Evolutionary conservation across 23 tunicate genomes (phyloP).

Genomic region (Aplidium turbinatum): DNA sequence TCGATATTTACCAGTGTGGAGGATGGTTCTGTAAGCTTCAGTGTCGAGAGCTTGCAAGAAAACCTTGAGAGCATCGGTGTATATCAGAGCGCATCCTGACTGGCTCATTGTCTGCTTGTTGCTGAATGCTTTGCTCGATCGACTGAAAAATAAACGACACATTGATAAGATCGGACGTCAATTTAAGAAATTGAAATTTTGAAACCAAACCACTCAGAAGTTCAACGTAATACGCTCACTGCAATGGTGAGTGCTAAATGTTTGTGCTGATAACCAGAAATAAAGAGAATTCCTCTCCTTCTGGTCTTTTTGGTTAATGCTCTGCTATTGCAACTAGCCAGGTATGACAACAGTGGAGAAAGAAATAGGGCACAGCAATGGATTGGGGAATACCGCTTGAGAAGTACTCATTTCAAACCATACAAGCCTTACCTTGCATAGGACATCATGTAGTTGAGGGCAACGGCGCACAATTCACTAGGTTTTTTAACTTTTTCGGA

Average conservation of each 20-base stretch:
- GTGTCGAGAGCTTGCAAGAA: constrained; percentile 75
- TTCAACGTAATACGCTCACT: background rate
- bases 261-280: too few species aligned
- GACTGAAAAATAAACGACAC: constrained; percentile 31
- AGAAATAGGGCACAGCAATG: too few species aligned
- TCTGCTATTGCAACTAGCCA: too few species aligned
- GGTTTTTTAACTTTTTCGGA: background rate
- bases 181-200: background rate
- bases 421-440: constrained; percentile 68
- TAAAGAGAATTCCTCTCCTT: too few species aligned
- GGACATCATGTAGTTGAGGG: constrained; percentile 87
- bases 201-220: too few species aligned
- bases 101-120: constrained; percentile 86
- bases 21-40: constrained; percentile 41
- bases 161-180: too few species aligned
- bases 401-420: too few species aligned
- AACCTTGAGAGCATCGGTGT: constrained; percentile 76
- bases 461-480: constrained; percentile 50
- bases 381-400: too few species aligned
- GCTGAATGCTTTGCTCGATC: constrained; percentile 94
- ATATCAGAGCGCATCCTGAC: constrained; percentile 70
- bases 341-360: too few species aligned
- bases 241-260: background rate
- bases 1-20: constrained; percentile 63
- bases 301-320: too few species aligned